A percentile compares a stretch with the other conserved stretches of the same genome.
Conservation (phyloP, 1,140 invertebrate species). For the Diuraphis noxia region DNA sequence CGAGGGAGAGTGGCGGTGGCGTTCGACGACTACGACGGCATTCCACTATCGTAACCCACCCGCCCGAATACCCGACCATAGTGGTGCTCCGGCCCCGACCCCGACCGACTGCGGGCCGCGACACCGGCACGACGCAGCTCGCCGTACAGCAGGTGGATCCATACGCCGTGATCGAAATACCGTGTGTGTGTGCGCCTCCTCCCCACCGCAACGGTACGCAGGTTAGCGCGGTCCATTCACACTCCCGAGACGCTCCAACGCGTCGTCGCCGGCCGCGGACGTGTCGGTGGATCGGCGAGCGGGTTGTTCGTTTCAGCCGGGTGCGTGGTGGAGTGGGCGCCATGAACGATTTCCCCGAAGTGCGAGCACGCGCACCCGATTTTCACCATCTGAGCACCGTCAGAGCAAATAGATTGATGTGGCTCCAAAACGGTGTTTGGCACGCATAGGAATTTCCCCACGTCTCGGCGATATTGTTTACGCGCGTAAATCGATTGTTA, state of each 20-base stretch:
- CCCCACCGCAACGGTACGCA: not conserved
- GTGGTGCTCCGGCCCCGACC: not conserved
- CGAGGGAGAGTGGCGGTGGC: not conserved
- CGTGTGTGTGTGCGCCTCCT: not conserved
- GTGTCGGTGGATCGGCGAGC: not conserved
- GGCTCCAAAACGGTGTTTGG: not conserved
- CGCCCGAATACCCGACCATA: not conserved
- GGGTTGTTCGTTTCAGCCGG: not conserved
- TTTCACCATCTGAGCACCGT: not conserved
- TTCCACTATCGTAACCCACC: not conserved
- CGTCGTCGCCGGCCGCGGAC: not conserved
- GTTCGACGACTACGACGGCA: slow-evolving; percentile 9
- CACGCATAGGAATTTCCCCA: no score
- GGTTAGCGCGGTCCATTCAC: slow-evolving; percentile 15
- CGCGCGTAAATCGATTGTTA: not conserved
- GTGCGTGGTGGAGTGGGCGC: not conserved
- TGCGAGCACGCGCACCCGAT: not conserved
- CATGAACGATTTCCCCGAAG: not conserved
- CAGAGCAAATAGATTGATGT: not conserved
- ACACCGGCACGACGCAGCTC: not conserved
- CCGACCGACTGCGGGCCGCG: not conserved
- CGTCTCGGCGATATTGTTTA: no score
- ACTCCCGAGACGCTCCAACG: not conserved
- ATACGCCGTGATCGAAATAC: slow-evolving; percentile 45
- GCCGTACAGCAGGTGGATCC: slow-evolving; percentile 36